A percentile compares a stretch with the other conserved stretches of the same genome.
phyloP scores from a whole-genome alignment of 1,140 invertebrate species.

The Drosophila repleta region DNA sequence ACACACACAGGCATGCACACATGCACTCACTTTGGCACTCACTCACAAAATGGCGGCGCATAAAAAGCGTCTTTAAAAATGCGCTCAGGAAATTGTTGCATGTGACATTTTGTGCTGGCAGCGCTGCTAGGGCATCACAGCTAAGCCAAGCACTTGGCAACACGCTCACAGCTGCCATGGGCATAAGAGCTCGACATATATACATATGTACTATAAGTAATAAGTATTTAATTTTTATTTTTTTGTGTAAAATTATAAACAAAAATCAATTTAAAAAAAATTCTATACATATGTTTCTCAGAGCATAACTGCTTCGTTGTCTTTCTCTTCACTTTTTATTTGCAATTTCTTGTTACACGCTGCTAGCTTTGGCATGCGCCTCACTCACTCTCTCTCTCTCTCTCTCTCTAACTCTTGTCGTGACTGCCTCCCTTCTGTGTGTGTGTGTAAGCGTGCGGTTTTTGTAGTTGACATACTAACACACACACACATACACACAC shows the following conservation, averaged over 20 bases:
- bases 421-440: neutral
- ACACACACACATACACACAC: constrained; percentile 23
- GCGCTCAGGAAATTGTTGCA: constrained; percentile 75
- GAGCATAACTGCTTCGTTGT: neutral
- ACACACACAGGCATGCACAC: constrained; percentile 13
- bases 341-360: constrained; percentile 27
- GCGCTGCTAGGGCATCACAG: neutral
- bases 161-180: neutral
- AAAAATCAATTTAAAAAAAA: no score
- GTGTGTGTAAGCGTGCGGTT: constrained; percentile 60
- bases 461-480: constrained; percentile 76
- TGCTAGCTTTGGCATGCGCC: constrained; percentile 57
- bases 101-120: constrained; percentile 57
- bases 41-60: constrained; percentile 68
- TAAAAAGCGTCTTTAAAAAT: constrained; percentile 77
- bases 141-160: neutral
- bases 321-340: neutral
- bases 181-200: no score
- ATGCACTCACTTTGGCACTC: constrained; percentile 49
- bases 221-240: no score
- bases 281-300: no score
- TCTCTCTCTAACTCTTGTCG: no score
- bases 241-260: no score
- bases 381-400: constrained; percentile 27
- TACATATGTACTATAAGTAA: no score